Evolutionary conservation across 2,113 vertebrate genomes (phyloP).

Genomic region (Syrmaticus mikado): DNA sequence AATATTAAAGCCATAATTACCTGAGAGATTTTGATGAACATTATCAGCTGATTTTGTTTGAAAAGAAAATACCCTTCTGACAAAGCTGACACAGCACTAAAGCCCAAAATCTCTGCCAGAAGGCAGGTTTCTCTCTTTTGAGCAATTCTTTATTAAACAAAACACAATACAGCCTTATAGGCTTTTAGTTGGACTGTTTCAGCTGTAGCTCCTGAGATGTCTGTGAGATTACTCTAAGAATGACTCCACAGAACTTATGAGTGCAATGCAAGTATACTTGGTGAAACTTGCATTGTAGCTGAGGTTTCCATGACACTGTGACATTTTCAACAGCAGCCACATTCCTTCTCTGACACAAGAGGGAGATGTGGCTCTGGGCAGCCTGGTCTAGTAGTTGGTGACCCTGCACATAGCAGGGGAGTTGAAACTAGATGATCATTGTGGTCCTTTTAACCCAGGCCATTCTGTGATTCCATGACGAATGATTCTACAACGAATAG

Average conservation of each 20-base stretch:
- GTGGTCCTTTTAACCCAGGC: no score
- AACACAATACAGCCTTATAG: neutral
- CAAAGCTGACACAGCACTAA: neutral
- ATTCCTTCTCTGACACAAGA: neutral
- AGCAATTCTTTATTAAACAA: neutral
- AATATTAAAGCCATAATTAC: neutral
- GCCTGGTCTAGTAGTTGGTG: no score
- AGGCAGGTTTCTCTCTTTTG: neutral
- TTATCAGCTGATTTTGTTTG: neutral
- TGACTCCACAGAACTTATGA: neutral
- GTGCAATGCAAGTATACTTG: neutral
- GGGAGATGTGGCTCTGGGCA: neutral
- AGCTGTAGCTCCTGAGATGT: neutral
- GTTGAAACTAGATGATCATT: no score
- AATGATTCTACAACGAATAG: no score
- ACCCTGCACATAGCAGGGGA: no score
- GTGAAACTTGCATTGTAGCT: neutral
- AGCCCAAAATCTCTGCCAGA: neutral
- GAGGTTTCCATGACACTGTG: neutral
- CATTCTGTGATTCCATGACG: no score
- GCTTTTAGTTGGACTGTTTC: neutral
- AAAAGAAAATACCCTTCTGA: neutral
- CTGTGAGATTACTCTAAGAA: neutral
- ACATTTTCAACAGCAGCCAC: neutral
- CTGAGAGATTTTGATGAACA: neutral